Percentiles rank a stretch among this genome's conserved stretches.
Evolutionary conservation across 2,888 invertebrate genomes (phyloP).

Genomic region (Palloptera scutellata): DNA sequence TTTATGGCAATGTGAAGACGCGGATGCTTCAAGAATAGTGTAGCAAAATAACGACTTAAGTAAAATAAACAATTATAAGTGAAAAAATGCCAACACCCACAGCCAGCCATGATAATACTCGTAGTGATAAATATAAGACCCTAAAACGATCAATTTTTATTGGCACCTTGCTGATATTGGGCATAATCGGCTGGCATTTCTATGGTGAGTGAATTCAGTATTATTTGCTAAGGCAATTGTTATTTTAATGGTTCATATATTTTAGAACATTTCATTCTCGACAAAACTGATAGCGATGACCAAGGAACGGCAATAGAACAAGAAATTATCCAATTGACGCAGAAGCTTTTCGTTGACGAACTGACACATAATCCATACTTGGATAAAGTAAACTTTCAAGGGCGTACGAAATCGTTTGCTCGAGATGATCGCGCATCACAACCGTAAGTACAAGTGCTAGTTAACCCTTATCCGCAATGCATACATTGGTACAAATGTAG

Average conservation of each 20-base stretch:
- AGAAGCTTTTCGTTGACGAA: slow-evolving; percentile 49
- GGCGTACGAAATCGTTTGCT: slow-evolving; percentile 48
- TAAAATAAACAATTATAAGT: background rate
- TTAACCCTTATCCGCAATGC: slow-evolving; percentile 2
- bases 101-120: no score
- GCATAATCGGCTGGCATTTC: slow-evolving; percentile 54
- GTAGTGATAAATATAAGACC: slow-evolving; percentile 19
- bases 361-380: slow-evolving; percentile 45
- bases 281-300: slow-evolving; percentile 16
- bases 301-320: slow-evolving; percentile 35
- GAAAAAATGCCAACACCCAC: background rate
- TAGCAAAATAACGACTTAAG: background rate
- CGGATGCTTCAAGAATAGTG: no score
- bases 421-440: slow-evolving; percentile 52
- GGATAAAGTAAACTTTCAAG: slow-evolving; percentile 52
- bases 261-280: slow-evolving; percentile 15
- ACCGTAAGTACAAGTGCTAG: slow-evolving; percentile 47
- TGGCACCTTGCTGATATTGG: slow-evolving; percentile 46
- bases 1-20: background rate
- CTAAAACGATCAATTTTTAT: slow-evolving; percentile 50
- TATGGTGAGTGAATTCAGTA: slow-evolving; percentile 46
- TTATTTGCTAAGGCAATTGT: background rate
- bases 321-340: slow-evolving; percentile 45
- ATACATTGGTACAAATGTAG: slow-evolving; percentile 13
- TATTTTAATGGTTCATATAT: background rate